Evolutionary conservation across 2,888 invertebrate species (phyloP).

Genomic region (Epiblema foenella): DNA sequence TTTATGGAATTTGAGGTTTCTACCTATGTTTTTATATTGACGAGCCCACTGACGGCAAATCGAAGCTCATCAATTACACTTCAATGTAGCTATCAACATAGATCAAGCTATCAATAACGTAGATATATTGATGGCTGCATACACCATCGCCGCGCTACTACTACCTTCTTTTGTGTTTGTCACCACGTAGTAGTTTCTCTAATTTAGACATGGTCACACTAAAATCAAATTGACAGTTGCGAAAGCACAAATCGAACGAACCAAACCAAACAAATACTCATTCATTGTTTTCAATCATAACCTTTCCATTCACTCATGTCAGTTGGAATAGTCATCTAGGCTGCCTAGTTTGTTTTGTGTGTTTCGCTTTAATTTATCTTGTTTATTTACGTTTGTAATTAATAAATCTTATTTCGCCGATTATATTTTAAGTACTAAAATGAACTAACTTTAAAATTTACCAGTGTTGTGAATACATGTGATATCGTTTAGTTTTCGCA

Average conservation of each 20-base stretch:
- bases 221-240: not conserved
- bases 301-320: constrained; percentile 35
- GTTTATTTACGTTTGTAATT: constrained; percentile 43
- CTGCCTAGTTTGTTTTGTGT: constrained; percentile 48
- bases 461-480: constrained; percentile 39
- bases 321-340: constrained; percentile 52
- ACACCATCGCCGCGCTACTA: too few species aligned
- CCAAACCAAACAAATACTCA: not conserved
- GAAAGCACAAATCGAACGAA: constrained; percentile 2
- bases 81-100: too few species aligned
- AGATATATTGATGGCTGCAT: too few species aligned
- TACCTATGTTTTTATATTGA: too few species aligned
- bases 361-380: constrained; percentile 38
- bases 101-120: too few species aligned
- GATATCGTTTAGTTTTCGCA: constrained; percentile 23
- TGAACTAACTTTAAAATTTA: constrained; percentile 2
- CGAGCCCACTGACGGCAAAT: too few species aligned
- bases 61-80: too few species aligned
- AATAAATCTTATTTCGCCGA: constrained; percentile 46
- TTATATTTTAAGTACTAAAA: constrained; percentile 51
- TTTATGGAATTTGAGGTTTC: too few species aligned
- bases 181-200: not conserved
- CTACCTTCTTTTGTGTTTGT: too few species aligned
- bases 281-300: constrained; percentile 21
- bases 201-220: not conserved